Percentiles rank a stretch among this genome's conserved stretches.
phyloP scores from a whole-genome alignment of 2,888 invertebrate species.

The Cosmopolites sordidus region DNA sequence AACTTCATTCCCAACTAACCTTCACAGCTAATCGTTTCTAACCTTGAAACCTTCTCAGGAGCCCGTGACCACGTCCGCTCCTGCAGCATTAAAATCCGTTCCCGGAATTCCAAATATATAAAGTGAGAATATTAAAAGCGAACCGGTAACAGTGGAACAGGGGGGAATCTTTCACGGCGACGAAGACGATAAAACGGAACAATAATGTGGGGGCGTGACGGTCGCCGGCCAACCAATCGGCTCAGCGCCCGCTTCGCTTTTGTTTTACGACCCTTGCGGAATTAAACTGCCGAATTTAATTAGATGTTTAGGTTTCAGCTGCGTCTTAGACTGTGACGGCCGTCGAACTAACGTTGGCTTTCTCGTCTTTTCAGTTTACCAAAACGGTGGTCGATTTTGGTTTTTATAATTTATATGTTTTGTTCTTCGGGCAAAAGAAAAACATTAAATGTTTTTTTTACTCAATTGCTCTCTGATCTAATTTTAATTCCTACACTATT shows the following conservation, averaged over 20 bases:
- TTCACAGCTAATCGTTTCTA: no score
- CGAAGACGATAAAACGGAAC: slow-evolving; percentile 39
- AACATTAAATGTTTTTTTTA: no score
- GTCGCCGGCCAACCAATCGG: slow-evolving; percentile 39
- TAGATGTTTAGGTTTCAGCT: slow-evolving; percentile 39
- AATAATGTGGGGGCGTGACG: slow-evolving; percentile 40
- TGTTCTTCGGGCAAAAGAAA: no score
- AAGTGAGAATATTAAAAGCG: slow-evolving; percentile 19
- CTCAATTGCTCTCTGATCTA: no score
- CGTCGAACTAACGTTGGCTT: slow-evolving; percentile 7
- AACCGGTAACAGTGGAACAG: slow-evolving; percentile 3
- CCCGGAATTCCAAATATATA: slow-evolving; percentile 18
- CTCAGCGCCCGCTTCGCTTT: slow-evolving; percentile 38
- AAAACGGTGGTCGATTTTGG: slow-evolving; percentile 8
- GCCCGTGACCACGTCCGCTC: no score
- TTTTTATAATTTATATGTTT: no score
- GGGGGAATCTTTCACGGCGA: slow-evolving; percentile 3
- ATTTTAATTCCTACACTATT: no score
- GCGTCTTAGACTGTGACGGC: slow-evolving; percentile 32
- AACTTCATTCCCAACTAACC: no score
- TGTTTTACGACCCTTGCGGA: slow-evolving; percentile 44
- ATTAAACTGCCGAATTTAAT: slow-evolving; percentile 49
- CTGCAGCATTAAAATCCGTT: slow-evolving; percentile 5
- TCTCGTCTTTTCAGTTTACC: slow-evolving; percentile 9
- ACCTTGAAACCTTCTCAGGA: no score